These are phyloP conservation scores for Dipodomys spectabilis DNA, from an alignment of 2,113 vertebrate genomes.

Conservation along the genomic window DNA sequence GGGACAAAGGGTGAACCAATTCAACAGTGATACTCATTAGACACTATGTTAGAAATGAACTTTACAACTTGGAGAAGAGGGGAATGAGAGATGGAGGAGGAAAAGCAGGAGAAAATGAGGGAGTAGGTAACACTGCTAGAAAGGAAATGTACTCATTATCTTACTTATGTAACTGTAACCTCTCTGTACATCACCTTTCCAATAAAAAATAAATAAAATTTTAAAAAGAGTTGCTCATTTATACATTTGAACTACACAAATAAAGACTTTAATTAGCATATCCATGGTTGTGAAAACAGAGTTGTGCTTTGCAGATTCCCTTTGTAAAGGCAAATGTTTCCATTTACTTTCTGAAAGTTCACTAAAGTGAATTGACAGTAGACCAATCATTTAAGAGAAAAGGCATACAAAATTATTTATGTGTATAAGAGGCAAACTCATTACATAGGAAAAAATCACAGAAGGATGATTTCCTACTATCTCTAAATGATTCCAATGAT, in stretches of 20 bases:
- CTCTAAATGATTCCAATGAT: neutral
- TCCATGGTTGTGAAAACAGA: neutral
- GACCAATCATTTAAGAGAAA: neutral
- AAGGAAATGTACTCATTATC: no score
- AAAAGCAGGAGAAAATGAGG: no score
- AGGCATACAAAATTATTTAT: neutral
- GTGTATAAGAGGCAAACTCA: neutral
- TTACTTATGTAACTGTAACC: no score
- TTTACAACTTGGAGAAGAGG: no score
- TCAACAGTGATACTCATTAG: no score
- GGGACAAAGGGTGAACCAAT: no score
- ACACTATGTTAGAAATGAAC: no score
- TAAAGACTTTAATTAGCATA: conserved; percentile 7
- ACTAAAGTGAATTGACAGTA: neutral
- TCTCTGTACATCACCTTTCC: no score
- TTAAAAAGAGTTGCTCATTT: neutral
- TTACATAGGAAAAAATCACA: neutral
- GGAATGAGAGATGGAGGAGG: no score
- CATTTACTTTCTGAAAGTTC: neutral
- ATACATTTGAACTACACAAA: neutral
- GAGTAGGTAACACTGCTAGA: no score
- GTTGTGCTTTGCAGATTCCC: neutral
- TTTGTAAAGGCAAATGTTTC: neutral
- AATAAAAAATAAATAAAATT: no score
- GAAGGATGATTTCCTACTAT: neutral